Percentiles rank a stretch among this genome's conserved stretches.
Conservation (phyloP, 2,113 vertebrate genomes). For the Phycodurus eques region DNA sequence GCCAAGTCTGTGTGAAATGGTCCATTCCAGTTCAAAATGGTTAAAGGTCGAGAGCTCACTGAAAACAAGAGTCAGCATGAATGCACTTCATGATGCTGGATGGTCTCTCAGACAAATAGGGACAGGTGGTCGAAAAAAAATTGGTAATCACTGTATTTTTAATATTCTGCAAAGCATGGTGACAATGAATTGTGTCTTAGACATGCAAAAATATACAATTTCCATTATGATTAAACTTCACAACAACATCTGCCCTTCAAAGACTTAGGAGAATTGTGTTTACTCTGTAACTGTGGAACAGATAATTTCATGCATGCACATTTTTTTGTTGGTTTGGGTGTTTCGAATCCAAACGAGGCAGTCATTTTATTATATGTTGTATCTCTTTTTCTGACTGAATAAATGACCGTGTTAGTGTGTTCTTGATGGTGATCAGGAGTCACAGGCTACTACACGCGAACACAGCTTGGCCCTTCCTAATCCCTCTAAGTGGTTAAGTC, state of each 20-base stretch:
- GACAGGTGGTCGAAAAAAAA: not conserved
- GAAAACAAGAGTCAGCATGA: not conserved
- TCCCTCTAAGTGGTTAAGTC: conserved; percentile 26
- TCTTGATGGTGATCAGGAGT: not conserved
- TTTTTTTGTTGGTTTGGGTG: not conserved
- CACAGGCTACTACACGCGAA: conserved; percentile 6
- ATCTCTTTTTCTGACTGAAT: too few species aligned
- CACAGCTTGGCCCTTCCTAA: conserved; percentile 20
- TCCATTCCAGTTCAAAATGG: too few species aligned
- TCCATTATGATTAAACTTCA: not conserved
- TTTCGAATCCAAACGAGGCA: not conserved
- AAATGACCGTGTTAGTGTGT: not conserved
- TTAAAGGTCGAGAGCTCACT: too few species aligned
- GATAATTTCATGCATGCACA: not conserved
- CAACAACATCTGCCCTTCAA: not conserved
- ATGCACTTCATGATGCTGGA: not conserved
- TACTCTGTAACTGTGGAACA: not conserved
- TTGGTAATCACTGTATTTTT: not conserved
- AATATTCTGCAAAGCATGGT: not conserved
- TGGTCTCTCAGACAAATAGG: not conserved
- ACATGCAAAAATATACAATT: not conserved
- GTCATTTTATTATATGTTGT: not conserved
- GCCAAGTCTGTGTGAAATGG: too few species aligned
- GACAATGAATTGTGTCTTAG: not conserved
- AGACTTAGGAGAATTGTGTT: not conserved